Evolutionary conservation across 2,113 vertebrate genomes (phyloP), one percentile per base, ranked within the genome.

Genomic region (Erythrocercus mccallii): DNA sequence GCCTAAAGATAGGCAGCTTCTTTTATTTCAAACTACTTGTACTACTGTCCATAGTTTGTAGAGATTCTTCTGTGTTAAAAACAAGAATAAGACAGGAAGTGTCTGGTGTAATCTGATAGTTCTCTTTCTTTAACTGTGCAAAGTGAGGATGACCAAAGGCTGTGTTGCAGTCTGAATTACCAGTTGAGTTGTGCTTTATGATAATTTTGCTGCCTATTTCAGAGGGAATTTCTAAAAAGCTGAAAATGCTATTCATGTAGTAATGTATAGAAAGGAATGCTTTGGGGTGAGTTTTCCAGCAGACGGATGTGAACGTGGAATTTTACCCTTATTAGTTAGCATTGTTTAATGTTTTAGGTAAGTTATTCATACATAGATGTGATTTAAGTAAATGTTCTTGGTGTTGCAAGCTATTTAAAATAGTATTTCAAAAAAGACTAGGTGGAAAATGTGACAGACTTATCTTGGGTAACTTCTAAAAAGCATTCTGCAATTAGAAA

Each of bases 401-500:
- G 66, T 73, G 20, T 87, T 84, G 54, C 14, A 76, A 79, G n/a
- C 24, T 80, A 20, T 69, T 83, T 65, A 91, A 94, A 94, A 84
- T 86, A 62, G 23, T 73, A 79, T 74, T 95, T 95, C 28, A 70
- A 92, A 24, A 86, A 62, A 69, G 77, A 18, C 35, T 86, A 83
- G 57, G 61, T 93, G 45, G 90, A 96, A 97, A 96, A 93, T 88
- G 9, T 92, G 69, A 95, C 64, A 45, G 74, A 21, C n/a, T 81
- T 42, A 92, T 84, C 51, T 93, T 40, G 27, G 38, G 54, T 94
- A 95, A 66, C 56, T 97, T 97, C 93, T 83, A 45, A 94, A 93
- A 96, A 40, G 48, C 72, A 74, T 95, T 97, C 14, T 85, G 33
- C 89, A 92, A 33, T 97, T 97, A 91, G n/a, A 95, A 97, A 96